These are phyloP conservation scores for Odontamblyopus rebecca DNA, from an alignment of 2,797 vertebrate genomes.

Conservation along the genomic window DNA sequence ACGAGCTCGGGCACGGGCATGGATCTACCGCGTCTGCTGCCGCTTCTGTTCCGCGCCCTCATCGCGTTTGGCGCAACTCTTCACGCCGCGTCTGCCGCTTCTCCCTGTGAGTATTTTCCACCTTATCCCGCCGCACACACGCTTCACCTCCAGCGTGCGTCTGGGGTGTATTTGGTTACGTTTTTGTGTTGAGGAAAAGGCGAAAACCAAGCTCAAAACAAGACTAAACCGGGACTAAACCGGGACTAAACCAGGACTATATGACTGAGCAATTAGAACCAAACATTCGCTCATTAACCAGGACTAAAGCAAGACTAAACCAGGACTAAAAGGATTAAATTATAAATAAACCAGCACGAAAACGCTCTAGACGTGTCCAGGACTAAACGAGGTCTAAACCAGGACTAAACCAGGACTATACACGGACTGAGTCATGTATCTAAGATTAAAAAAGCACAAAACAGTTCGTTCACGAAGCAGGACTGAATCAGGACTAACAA, in stretches of 20 bases:
- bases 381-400: not conserved
- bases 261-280: not conserved
- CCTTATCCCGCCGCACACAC: not conserved
- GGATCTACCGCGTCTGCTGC: conserved; percentile 14
- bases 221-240: not conserved
- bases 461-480: not conserved
- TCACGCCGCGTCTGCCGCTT: conserved; percentile 16
- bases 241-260: not conserved
- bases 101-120: conserved; percentile 26
- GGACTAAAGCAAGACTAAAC: not conserved
- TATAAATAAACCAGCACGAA: not conserved
- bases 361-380: not conserved
- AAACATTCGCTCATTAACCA: not conserved
- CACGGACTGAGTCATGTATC: too few relatives aligned
- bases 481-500: not conserved
- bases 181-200: not conserved
- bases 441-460: too few relatives aligned
- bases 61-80: conserved; percentile 1
- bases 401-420: not conserved
- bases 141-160: not conserved
- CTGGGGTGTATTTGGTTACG: not conserved
- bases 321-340: not conserved
- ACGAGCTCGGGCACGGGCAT: conserved; percentile 5
- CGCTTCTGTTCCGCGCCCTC: not conserved
- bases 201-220: too few relatives aligned